These are phyloP conservation scores for Synanthedon formicaeformis DNA, from an alignment of 2,888 invertebrate species.

Conservation along the genomic window DNA sequence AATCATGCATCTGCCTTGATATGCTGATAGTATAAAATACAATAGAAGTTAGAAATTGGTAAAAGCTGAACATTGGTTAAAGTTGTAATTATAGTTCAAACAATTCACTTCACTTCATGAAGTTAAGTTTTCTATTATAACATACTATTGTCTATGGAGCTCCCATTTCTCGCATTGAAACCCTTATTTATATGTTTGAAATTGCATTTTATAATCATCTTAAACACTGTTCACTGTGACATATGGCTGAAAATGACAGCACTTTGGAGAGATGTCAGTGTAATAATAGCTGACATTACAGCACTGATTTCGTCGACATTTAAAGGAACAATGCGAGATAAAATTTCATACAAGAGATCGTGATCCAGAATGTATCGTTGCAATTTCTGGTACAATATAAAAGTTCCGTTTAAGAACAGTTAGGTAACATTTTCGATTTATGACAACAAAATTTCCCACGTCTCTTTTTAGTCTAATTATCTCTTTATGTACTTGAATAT, in stretches of 20 bases:
- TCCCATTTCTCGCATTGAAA: constrained; percentile 2
- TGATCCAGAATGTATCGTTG: background rate
- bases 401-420: background rate
- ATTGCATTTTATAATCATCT: constrained; percentile 5
- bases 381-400: background rate
- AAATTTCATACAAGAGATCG: background rate
- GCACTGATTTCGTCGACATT: constrained; percentile 2
- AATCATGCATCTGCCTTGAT: too few relatives aligned
- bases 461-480: too few relatives aligned
- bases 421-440: too few relatives aligned
- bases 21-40: too few relatives aligned
- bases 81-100: too few relatives aligned
- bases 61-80: too few relatives aligned
- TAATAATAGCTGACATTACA: constrained; percentile 3
- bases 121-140: constrained; percentile 9
- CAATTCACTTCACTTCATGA: too few relatives aligned
- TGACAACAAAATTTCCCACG: too few relatives aligned
- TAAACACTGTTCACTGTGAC: constrained; percentile 3
- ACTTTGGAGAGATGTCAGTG: constrained; percentile 1
- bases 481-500: too few relatives aligned
- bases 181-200: constrained; percentile 2
- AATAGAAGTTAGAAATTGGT: too few relatives aligned
- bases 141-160: constrained; percentile 1
- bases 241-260: constrained; percentile 4
- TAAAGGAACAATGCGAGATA: constrained; percentile 2